Base-by-base conservation (phyloP, 2,797 vertebrate genomes). In the Morelia viridis region DNA sequence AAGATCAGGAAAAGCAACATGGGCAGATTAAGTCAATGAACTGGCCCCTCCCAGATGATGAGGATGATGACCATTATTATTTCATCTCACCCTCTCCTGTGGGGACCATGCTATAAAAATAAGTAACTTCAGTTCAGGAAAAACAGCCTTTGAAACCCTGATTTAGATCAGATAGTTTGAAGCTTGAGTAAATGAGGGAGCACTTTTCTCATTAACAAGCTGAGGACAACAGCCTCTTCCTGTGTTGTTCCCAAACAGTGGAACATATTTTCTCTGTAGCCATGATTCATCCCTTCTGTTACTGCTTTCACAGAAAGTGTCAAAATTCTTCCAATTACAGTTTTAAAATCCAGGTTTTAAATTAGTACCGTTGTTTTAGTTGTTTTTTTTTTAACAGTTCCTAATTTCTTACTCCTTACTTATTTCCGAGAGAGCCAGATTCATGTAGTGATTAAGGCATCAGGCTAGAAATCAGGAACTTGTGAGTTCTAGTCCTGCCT, bases 21-120 rank as follows among this genome's bases (percentile, higher is more conserved):
- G 35, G 41, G 85, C 3, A 9, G 10, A 10, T 0, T 31, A 57
- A 10, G 41, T 86, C 22, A 1, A 19, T 8, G 91, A 4, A 10
- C 2, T 87, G 85, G 28, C 11, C 26, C 26, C 4, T 5, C 17
- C 2, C 57, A 28, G n/a, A 31, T n/a, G 62, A 28, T n/a, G 62
- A 65, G 15, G 15, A 56, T 28, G 5, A 53, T 28, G 17, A 80
- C 76, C 26, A 28, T 5, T 28, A 84, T 50, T 26, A 46, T 7
- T 50, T 46, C 28, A 46, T 15, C 7, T 53, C 0, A 17, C 58
- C 4, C 11, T 80, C 88, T 89, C 11, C 2, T 17, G 12, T 12
- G 8, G 65, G 53, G 17, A 12, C 15, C n/a, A 10, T 60, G 58
- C 1, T 46, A 71, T 83, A 83, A 61, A 13, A 13, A 83, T 35